Evolutionary conservation across 2,888 invertebrate genomes (phyloP), one percentile per base, ranked within the genome.

Genomic region (Caenorhabditis uteleia): DNA sequence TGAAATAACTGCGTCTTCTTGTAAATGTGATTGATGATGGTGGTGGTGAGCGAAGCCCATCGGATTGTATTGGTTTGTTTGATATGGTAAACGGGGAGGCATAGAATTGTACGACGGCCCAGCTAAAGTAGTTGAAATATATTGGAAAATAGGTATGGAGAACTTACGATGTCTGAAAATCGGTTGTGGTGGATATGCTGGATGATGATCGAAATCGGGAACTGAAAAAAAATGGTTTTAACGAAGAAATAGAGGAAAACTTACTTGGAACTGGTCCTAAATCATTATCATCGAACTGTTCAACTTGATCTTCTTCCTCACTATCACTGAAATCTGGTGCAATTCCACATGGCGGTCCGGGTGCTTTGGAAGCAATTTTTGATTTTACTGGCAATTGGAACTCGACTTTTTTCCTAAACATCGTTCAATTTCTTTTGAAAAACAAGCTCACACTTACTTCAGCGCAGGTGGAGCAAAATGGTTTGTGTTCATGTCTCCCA

Each of bases 321-420:
- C 62, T 64, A 38, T 75, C 74, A 20, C 72, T 68, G 27, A 73
- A 56, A 21, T 49, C 57, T 8, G 69, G 76, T 8, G 78, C 75
- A 18, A 68, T 20, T 33, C 78, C 77, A 39, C 74, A 70, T 8
- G 79, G 79, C 6, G 74, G 74, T 12, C 79, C 79, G n/a, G 73
- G 70, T 1, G 71, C 71, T 26, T 64, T 58, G 20, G 48, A 29
- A 18, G 54, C 49, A n/a, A 53, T 50, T n/a, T 54, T 50, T 8
- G 65, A 48, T 26, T 64, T 38, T 5, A 54, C 36, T 2, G 72
- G 67, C 20, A 72, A 50, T 47, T 66, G 56, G 48, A 72, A 68
- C 25, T 72, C 72, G n/a, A 72, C 72, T 44, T 60, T 66, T 33
- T 66, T 58, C 34, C 67, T 71, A 46, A 27, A 60, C 5, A 34